A percentile compares a stretch with the other conserved stretches of the same genome.
These are phyloP conservation scores for Myotis myotis DNA, from an alignment of 2,797 vertebrate genomes.

Conservation along the genomic window DNA sequence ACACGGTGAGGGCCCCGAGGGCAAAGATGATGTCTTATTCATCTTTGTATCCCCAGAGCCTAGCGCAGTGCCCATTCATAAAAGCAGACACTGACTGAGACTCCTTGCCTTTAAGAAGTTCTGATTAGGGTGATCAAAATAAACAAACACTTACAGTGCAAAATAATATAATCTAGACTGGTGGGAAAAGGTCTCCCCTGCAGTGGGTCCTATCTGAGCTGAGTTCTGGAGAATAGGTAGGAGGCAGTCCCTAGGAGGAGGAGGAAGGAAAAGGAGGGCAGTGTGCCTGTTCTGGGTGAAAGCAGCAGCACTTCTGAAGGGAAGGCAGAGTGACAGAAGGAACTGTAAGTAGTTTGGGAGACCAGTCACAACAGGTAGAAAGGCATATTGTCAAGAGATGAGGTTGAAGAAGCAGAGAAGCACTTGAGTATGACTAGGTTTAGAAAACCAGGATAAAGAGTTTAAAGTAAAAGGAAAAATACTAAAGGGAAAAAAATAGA, in stretches of 20 bases:
- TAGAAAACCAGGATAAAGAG: background rate
- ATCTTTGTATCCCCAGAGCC: background rate
- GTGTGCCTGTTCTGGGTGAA: background rate
- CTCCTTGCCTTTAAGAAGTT: background rate
- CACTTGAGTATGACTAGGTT: background rate
- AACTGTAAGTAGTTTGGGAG: background rate
- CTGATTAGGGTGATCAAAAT: background rate
- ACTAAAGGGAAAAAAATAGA: background rate
- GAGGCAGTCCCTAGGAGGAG: background rate
- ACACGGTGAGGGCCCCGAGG: background rate
- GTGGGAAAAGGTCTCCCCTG: background rate
- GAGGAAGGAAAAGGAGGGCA: background rate
- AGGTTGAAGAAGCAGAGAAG: background rate
- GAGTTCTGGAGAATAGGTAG: background rate
- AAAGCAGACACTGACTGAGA: background rate
- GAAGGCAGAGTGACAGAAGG: background rate
- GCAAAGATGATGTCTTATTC: background rate
- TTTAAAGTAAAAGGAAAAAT: background rate
- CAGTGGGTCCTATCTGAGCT: background rate
- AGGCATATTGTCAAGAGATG: background rate
- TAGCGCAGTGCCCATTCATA: background rate
- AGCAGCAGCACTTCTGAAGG: background rate
- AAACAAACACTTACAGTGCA: background rate
- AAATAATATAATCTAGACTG: background rate
- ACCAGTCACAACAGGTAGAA: background rate